These are phyloP conservation scores for Papilio elwesi DNA, from an alignment of 2,888 invertebrate species.

Conservation along the genomic window DNA sequence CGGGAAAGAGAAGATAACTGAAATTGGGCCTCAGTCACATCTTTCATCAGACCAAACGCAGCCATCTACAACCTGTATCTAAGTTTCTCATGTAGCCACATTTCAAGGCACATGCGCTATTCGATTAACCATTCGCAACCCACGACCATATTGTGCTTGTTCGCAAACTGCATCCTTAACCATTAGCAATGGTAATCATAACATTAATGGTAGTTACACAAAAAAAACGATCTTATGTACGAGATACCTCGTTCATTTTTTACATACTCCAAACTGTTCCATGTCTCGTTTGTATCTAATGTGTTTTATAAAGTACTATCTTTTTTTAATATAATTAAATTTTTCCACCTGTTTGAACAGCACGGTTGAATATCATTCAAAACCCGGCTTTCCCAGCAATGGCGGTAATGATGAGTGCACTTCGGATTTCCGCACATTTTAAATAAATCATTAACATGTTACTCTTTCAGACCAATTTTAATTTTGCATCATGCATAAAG, in stretches of 20 bases:
- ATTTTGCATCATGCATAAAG: background rate
- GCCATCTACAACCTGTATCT: too few relatives aligned
- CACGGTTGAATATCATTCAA: constrained; percentile 11
- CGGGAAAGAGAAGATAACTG: too few relatives aligned
- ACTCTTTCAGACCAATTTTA: constrained; percentile 11
- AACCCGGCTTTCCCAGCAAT: background rate
- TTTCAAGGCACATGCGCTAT: too few relatives aligned
- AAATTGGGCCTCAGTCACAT: too few relatives aligned
- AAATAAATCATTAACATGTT: constrained; percentile 5
- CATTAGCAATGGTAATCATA: too few relatives aligned
- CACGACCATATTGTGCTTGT: too few relatives aligned
- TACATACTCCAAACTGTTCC: background rate
- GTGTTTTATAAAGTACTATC: background rate
- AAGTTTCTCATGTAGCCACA: too few relatives aligned
- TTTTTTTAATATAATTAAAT: background rate
- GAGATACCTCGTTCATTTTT: background rate
- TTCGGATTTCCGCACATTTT: background rate
- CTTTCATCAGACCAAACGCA: too few relatives aligned
- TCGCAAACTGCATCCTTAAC: too few relatives aligned
- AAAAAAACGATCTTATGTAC: background rate
- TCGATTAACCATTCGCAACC: too few relatives aligned
- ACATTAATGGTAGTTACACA: background rate
- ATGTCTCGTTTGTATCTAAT: background rate
- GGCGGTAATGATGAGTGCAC: constrained; percentile 4
- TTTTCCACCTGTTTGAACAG: constrained; percentile 16